Conservation (phyloP, 1,140 invertebrate genomes). For the Ceratoteleas bidentatus region DNA sequence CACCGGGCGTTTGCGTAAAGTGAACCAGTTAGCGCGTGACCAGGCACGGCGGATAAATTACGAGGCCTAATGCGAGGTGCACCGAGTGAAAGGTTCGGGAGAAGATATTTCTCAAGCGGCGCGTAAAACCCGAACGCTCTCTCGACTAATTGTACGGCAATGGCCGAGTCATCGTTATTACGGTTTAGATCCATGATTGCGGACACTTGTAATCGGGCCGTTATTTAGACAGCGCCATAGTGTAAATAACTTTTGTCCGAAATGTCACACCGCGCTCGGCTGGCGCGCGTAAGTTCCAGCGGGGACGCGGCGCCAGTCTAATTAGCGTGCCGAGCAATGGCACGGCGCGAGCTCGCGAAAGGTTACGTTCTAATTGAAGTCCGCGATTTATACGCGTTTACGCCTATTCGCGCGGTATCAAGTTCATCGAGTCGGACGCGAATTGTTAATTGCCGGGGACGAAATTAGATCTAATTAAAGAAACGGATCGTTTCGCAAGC, state of each 20-base stretch:
- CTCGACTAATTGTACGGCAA: constrained; percentile 65
- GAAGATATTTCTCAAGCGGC: constrained; percentile 64
- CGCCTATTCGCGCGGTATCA: constrained; percentile 21
- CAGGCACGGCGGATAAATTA: constrained; percentile 48
- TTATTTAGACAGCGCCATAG: constrained; percentile 63
- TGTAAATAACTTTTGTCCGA: constrained; percentile 67
- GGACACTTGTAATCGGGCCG: constrained; percentile 60
- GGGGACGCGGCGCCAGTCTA: constrained; percentile 38
- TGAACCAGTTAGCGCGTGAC: constrained; percentile 49
- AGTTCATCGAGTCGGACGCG: constrained; percentile 45
- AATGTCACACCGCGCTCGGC: constrained; percentile 49
- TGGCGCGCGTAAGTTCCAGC: constrained; percentile 38
- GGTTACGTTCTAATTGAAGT: constrained; percentile 61
- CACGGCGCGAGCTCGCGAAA: constrained; percentile 50
- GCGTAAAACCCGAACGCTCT: constrained; percentile 64
- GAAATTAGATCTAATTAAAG: constrained; percentile 51
- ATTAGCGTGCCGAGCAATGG: constrained; percentile 48
- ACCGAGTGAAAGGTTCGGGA: constrained; percentile 62
- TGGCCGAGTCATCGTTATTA: constrained; percentile 62
- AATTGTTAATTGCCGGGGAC: constrained; percentile 38
- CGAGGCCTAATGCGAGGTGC: constrained; percentile 50
- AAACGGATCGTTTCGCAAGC: constrained; percentile 23
- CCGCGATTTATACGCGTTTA: constrained; percentile 47
- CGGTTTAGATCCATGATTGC: constrained; percentile 66
- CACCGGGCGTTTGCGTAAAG: constrained; percentile 12